These are phyloP conservation scores for Mionectes olivaceus DNA, from an alignment of 2,797 vertebrate genomes.

Conservation along the genomic window DNA sequence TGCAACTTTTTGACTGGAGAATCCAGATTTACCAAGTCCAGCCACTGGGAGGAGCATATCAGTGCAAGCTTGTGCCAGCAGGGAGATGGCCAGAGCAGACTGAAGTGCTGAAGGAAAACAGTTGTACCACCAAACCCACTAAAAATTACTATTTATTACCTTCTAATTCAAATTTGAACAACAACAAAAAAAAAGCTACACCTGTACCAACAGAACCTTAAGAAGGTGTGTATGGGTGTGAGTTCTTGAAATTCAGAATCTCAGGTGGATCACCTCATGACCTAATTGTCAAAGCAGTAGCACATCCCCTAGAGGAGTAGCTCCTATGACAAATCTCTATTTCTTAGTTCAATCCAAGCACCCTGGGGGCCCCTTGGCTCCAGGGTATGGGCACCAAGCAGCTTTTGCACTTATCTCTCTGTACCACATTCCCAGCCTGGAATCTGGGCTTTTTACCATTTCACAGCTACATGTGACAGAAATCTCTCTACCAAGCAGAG, in stretches of 20 bases:
- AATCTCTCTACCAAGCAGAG: fast-evolving
- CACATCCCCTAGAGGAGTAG: fast-evolving
- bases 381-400: neutral
- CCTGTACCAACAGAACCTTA: neutral
- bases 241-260: neutral
- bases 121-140: neutral
- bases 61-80: neutral
- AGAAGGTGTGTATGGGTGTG: fast-evolving
- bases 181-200: neutral
- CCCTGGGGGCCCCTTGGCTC: fast-evolving
- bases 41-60: neutral
- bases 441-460: neutral
- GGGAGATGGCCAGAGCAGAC: neutral
- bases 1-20: neutral
- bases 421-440: fast-evolving
- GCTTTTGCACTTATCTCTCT: neutral
- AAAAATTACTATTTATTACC: neutral
- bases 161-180: neutral
- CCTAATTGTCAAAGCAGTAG: neutral
- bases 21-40: neutral
- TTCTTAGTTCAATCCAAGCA: neutral
- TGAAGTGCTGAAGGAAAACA: neutral
- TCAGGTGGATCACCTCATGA: neutral
- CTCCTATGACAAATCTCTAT: neutral
- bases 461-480: neutral